These are phyloP conservation scores for Iguana delicatissima DNA, from an alignment of 2,797 vertebrate genomes.

Conservation along the genomic window DNA sequence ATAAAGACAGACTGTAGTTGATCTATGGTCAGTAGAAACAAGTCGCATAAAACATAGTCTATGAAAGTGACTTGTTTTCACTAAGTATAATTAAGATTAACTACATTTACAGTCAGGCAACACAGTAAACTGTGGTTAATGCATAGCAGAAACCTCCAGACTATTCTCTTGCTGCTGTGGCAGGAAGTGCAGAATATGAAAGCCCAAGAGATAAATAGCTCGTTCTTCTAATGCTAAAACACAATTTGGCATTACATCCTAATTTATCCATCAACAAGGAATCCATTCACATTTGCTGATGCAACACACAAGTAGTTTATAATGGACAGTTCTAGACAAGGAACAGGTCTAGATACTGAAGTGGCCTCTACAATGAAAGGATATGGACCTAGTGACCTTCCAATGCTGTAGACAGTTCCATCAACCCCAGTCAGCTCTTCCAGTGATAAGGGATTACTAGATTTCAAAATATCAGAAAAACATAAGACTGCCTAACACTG, in stretches of 20 bases:
- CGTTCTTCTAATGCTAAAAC: not conserved
- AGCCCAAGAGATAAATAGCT: not conserved
- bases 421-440: not conserved
- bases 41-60: not conserved
- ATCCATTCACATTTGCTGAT: not conserved
- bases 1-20: not conserved
- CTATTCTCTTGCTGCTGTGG: not conserved
- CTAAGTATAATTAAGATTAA: not conserved
- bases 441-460: not conserved
- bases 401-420: not conserved
- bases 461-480: not conserved
- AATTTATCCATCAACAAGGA: slow-evolving; percentile 25
- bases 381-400: too few species aligned
- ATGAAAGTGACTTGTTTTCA: not conserved
- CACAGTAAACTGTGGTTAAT: not conserved
- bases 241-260: not conserved
- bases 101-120: not conserved
- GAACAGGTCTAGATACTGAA: too few species aligned
- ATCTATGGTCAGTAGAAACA: not conserved
- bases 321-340: slow-evolving; percentile 18
- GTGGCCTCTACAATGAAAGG: too few species aligned
- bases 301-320: not conserved
- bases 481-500: not conserved
- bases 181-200: not conserved
- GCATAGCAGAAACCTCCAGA: not conserved